These are phyloP conservation scores for Charadrius vociferus DNA, from an alignment of 2,113 vertebrate species.

Conservation along the genomic window DNA sequence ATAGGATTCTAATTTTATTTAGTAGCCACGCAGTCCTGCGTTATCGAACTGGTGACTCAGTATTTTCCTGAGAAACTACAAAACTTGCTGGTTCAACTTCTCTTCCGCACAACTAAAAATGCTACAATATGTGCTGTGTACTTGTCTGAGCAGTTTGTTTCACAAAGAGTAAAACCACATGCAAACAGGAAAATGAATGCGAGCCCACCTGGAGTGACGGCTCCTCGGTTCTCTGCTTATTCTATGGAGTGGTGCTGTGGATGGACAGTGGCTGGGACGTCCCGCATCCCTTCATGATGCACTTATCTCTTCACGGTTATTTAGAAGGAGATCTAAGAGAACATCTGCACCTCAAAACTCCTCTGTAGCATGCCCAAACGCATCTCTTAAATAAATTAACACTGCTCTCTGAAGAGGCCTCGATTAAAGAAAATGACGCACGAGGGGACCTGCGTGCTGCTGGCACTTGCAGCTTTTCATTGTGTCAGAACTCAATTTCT, in stretches of 20 bases:
- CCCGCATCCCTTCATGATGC: not conserved
- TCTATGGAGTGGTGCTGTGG: fast-evolving
- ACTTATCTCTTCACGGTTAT: not conserved
- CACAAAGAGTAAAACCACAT: not conserved
- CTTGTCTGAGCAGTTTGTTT: not conserved
- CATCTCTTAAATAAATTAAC: not conserved
- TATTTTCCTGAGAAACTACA: not conserved
- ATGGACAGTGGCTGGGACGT: not conserved
- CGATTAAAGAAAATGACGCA: fast-evolving
- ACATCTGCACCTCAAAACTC: not conserved
- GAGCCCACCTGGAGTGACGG: not conserved
- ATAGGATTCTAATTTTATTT: not conserved
- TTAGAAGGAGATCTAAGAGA: not conserved
- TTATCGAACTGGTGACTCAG: not conserved
- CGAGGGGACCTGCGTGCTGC: not conserved
- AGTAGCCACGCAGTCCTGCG: not conserved
- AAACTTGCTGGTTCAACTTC: not conserved
- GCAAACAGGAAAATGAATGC: not conserved
- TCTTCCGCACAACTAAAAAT: not conserved
- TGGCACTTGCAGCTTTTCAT: not conserved
- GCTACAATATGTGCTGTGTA: not conserved
- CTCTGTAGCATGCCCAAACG: not conserved
- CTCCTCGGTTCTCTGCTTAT: not conserved
- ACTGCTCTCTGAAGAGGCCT: not conserved
- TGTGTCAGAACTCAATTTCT: not conserved